phyloP scores from a whole-genome alignment of 2,888 invertebrate species.

The Stenurella melanura region DNA sequence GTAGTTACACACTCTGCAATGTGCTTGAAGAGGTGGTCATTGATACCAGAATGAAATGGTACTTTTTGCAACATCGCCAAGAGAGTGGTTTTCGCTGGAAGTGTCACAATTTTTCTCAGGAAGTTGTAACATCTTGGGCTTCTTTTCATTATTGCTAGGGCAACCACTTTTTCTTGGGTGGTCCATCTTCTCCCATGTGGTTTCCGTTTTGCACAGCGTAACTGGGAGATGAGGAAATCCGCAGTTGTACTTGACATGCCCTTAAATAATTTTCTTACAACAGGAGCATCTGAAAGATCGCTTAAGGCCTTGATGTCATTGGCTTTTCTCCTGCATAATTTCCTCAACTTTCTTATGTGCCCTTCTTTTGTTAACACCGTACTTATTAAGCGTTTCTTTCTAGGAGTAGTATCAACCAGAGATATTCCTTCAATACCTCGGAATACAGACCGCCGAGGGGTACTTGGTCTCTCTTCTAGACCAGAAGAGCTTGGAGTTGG shows the following conservation, averaged over 20 bases:
- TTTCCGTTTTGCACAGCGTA: conserved; percentile 26
- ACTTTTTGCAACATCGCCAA: conserved; percentile 45
- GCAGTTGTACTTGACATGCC: conserved; percentile 15
- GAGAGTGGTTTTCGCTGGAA: conserved; percentile 48
- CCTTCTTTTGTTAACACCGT: no score
- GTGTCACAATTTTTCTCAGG: conserved; percentile 26
- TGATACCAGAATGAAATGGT: conserved; percentile 48
- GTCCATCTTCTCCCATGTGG: conserved; percentile 36
- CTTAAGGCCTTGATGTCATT: no score
- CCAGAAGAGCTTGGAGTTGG: no score
- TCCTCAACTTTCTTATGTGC: no score
- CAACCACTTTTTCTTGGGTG: conserved; percentile 30
- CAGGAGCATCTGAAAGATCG: no score
- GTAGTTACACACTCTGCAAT: conserved; percentile 38
- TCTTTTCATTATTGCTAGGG: conserved; percentile 1
- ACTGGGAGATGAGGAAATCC: conserved; percentile 1
- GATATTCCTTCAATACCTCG: no score
- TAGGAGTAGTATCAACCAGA: no score
- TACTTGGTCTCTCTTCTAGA: no score
- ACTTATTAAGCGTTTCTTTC: no score
- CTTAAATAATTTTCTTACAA: conserved; percentile 18
- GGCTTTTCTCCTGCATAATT: no score
- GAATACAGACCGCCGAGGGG: no score
- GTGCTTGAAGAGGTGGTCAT: conserved; percentile 48
- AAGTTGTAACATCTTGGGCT: conserved; percentile 9